Base-by-base conservation (phyloP, 92 coral and sea anemone species). In the Umimayanthus chanpuru region DNA sequence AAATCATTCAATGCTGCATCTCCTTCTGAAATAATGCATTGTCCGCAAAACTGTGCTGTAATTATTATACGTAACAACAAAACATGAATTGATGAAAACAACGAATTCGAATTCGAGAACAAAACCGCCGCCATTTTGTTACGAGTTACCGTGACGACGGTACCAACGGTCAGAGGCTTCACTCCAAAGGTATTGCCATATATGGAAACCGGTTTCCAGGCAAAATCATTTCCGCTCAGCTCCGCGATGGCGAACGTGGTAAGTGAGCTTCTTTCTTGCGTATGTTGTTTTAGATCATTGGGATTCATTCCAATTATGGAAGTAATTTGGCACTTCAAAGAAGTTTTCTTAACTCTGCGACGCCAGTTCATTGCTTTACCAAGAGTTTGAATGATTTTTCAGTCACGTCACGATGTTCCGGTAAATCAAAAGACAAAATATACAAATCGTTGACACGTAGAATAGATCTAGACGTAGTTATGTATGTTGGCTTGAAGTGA, bases 141-240 rank as follows among this genome's bases (percentile, higher is more conserved):
- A 67, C 11, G 58, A 80, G 96, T 95, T 93, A 77, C 94, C 96
- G 98, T 93, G 96, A 95, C 98, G 96, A 92, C 94, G 93, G 93
- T 95, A 90, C 82, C 86, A 91, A 81, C 90, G 96, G 98, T 93
- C 98, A 95, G 98, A 89, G 96, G 98, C 93, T 85, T 81, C 92
- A 81, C 82, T 72, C 49, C 29, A 53, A 89, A 86, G 40, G 43
- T 32, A 68, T 39, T 25, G 14, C 90, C 90, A 85, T 70, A 85
- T 89, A 80, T 70, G 94, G 92, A 74, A 89, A 89, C 94, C 88
- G 82, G 88, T 36, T 12, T 43, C 81, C 74, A 77, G 58, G 91
- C 58, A 74, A 87, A 73, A 74, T 91, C 58, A 85, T 82, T 81
- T 91, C 93, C 93, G 79, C 56, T 39, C 71, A 21, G 74, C 12